These are phyloP conservation scores for Nycteola revayana DNA, from an alignment of 2,888 invertebrate genomes.

Conservation along the genomic window DNA sequence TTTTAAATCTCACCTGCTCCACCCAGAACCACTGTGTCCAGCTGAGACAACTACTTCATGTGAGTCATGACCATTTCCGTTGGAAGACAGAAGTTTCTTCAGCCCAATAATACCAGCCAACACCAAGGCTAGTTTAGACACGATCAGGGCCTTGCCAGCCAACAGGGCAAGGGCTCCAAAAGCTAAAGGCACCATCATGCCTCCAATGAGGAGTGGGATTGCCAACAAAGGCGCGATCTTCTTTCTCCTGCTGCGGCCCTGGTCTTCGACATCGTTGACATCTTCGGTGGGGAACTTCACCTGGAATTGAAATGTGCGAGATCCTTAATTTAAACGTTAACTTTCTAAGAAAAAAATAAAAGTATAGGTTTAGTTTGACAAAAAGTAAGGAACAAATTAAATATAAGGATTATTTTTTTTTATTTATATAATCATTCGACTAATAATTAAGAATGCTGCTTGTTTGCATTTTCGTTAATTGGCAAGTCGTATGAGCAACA, in stretches of 20 bases:
- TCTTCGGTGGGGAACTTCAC: slow-evolving; percentile 89
- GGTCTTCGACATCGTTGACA: slow-evolving; percentile 80
- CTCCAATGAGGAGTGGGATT: slow-evolving; percentile 90
- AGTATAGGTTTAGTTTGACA: no score
- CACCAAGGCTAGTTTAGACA: slow-evolving; percentile 91
- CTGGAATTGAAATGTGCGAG: slow-evolving; percentile 69
- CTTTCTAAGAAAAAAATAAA: no score
- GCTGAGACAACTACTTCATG: slow-evolving; percentile 88
- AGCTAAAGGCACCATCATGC: slow-evolving; percentile 90
- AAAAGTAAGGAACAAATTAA: no score
- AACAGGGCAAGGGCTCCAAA: slow-evolving; percentile 91
- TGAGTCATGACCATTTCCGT: slow-evolving; percentile 84
- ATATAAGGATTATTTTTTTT: no score
- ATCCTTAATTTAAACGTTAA: background rate
- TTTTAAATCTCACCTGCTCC: slow-evolving; percentile 80
- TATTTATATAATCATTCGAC: no score
- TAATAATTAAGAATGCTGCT: no score
- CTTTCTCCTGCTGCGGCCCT: slow-evolving; percentile 87
- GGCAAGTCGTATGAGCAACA: no score
- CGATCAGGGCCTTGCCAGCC: slow-evolving; percentile 92
- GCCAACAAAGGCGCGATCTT: slow-evolving; percentile 88
- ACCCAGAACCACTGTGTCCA: slow-evolving; percentile 86
- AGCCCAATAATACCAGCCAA: slow-evolving; percentile 92
- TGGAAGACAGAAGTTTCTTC: slow-evolving; percentile 89
- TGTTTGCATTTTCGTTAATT: no score